These are phyloP conservation scores for Heliocidaris tuberculata DNA, from an alignment of 35 echinoderm and acorn worm genomes.

Conservation along the genomic window DNA sequence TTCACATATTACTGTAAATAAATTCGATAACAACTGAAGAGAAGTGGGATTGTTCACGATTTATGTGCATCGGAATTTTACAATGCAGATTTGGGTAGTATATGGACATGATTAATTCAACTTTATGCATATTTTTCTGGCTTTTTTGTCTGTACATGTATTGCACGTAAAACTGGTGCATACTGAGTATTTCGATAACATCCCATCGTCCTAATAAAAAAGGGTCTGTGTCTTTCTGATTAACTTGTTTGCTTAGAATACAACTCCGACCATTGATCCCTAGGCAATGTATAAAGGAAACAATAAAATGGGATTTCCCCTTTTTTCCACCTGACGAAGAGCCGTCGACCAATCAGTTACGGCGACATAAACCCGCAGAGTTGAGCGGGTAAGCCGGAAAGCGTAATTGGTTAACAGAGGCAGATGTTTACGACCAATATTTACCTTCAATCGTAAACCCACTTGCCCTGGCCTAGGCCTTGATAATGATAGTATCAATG, in stretches of 20 bases:
- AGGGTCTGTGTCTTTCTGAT: neutral
- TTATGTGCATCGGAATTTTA: too few relatives aligned
- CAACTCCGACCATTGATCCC: constrained; percentile 8
- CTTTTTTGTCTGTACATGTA: neutral
- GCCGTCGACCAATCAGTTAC: neutral
- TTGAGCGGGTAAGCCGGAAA: neutral
- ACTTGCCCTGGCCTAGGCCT: neutral
- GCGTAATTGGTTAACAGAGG: neutral
- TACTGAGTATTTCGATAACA: neutral
- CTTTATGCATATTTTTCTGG: neutral
- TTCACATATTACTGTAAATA: too few relatives aligned
- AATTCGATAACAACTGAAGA: too few relatives aligned
- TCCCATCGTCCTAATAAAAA: neutral
- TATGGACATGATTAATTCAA: neutral
- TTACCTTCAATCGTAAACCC: neutral
- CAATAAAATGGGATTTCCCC: constrained; percentile 34
- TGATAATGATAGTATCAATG: neutral
- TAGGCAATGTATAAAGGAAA: neutral
- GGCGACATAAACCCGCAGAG: neutral
- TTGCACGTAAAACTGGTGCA: neutral
- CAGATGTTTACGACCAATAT: neutral
- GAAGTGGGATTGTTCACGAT: too few relatives aligned
- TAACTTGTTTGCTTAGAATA: neutral
- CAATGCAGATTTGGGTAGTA: neutral
- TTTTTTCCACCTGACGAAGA: constrained; percentile 10